Evolutionary conservation across 2,888 invertebrate genomes (phyloP).

Genomic region (Morpho deidamia): DNA sequence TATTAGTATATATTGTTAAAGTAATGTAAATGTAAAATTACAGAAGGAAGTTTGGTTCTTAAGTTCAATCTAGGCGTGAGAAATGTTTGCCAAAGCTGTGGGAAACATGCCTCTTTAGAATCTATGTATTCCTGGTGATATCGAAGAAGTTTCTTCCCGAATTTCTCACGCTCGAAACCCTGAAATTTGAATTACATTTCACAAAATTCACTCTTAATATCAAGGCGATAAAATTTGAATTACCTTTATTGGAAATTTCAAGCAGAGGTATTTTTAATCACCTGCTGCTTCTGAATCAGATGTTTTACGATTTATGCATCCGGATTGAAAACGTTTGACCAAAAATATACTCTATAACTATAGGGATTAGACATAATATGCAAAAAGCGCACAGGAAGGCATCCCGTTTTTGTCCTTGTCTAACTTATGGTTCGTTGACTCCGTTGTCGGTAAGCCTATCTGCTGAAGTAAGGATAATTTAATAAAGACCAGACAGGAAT

Average conservation of each 20-base stretch:
- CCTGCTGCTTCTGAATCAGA: constrained; percentile 36
- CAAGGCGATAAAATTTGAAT: constrained; percentile 23
- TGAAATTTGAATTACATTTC: constrained; percentile 24
- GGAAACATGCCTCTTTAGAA: constrained; percentile 43
- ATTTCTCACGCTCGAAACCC: constrained; percentile 74
- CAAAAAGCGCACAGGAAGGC: constrained; percentile 15
- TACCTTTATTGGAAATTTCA: constrained; percentile 10
- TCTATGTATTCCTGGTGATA: constrained; percentile 59
- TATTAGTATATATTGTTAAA: neutral
- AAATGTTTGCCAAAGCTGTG: constrained; percentile 39
- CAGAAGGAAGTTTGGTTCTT: constrained; percentile 1
- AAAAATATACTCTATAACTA: constrained; percentile 15
- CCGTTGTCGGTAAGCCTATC: constrained; percentile 39
- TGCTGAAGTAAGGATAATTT: constrained; percentile 41
- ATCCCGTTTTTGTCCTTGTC: constrained; percentile 64
- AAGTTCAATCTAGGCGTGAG: constrained; percentile 32
- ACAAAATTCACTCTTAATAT: constrained; percentile 28
- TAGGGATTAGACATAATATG: constrained; percentile 18
- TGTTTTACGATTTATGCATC: constrained; percentile 45
- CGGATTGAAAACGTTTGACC: constrained; percentile 17
- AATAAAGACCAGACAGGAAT: constrained; percentile 45
- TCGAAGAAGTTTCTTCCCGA: constrained; percentile 74
- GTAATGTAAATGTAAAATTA: neutral
- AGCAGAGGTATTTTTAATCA: constrained; percentile 11
- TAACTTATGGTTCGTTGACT: constrained; percentile 54